Base-by-base conservation (phyloP, 2,797 vertebrate species). In the Anas bahamensis region DNA sequence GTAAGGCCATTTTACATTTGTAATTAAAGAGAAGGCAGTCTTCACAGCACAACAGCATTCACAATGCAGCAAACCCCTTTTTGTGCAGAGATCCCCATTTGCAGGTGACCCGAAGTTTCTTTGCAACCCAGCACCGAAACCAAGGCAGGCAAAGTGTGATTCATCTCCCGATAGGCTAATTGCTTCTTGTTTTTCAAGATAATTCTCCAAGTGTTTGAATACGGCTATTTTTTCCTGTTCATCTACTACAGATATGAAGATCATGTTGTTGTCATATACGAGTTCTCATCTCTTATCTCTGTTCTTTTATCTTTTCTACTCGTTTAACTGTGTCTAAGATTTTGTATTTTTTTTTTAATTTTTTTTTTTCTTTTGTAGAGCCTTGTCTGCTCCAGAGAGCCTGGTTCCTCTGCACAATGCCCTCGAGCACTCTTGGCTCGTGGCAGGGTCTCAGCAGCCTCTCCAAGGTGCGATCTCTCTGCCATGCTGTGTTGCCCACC, bases 301-400 rank as follows among this genome's bases (percentile, higher is more conserved):
- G n/a, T 84, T 91, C 94, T 92, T 94, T 96, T 91, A 94, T 94
- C 96, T 95, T 83, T 73, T 79, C 74, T 74, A 72, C 70, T 96
- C 83, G 75, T 96, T 96, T 88, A 82, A 87, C 65, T 86, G 75
- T 33, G 15, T 48, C 92, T 41, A 42, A 78, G 91, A 21, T 21
- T 46, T 46, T 21, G 18, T 46, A 5, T 48, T 48, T 48, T 48
- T 23, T 48, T 23, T 48, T 48, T 21, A 3, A 23, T 23, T 48
- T 48, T 23, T 13, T 13, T 48, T 23, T 48, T 48, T 48, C 13
- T 24, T 52, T 55, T 78, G 71, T 80, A 56, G 79, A 89, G 86
- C 41, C 41, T 69, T 56, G 56, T 52, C 80, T 59, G 56, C 74
- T 88, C 83, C 66, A 33, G 41, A 76, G 88, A 88, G 33, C 52